These are phyloP conservation scores for Zaprionus taronus DNA, from an alignment of 1,140 invertebrate species.

Conservation along the genomic window DNA sequence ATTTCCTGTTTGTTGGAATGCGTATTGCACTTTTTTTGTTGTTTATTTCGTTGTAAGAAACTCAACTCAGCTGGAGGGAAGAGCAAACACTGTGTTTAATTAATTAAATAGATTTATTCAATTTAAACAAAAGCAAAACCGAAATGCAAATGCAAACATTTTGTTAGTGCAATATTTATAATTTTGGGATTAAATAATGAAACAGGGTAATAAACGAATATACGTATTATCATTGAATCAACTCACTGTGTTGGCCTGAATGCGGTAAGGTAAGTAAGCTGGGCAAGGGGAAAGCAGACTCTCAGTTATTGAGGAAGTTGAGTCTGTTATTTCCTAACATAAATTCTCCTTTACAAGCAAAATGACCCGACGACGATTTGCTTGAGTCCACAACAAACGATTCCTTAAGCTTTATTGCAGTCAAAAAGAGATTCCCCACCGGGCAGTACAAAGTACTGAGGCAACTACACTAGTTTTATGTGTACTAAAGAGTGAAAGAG, in stretches of 20 bases:
- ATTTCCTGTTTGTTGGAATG: conserved; percentile 18
- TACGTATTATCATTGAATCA: conserved; percentile 57
- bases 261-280: neutral
- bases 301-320: neutral
- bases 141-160: conserved; percentile 44
- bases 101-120: conserved; percentile 34
- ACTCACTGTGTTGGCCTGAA: conserved; percentile 6
- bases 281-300: neutral
- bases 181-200: conserved; percentile 48
- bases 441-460: neutral
- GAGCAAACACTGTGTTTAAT: conserved; percentile 52
- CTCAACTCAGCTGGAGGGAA: conserved; percentile 2
- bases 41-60: conserved; percentile 5
- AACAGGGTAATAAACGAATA: conserved; percentile 69
- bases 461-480: neutral
- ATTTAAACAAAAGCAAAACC: conserved; percentile 12
- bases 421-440: neutral
- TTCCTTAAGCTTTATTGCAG: conserved; percentile 8
- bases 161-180: conserved; percentile 34
- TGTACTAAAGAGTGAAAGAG: neutral
- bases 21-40: conserved; percentile 8
- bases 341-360: neutral
- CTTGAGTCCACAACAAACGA: conserved; percentile 2
- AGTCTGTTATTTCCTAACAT: conserved; percentile 2
- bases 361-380: neutral